Evolutionary conservation across 2,113 vertebrate species (phyloP).

Genomic region (Cyphotilapia sp.): DNA sequence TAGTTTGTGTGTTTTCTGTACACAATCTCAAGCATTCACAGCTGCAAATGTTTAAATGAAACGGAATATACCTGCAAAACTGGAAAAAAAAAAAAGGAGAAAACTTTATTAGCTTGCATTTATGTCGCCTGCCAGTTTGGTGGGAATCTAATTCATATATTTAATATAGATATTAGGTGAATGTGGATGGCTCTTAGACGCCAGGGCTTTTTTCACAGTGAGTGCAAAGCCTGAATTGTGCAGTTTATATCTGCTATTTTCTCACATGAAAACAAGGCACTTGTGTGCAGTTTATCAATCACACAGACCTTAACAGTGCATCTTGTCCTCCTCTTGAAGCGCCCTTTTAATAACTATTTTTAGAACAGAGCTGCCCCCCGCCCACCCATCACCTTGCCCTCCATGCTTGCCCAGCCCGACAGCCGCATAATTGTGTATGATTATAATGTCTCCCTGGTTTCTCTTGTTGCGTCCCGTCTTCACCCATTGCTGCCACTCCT

Average conservation of each 20-base stretch:
- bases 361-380: neutral
- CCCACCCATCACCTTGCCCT: conserved; percentile 46
- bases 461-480: conserved; percentile 41
- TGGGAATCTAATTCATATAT: neutral
- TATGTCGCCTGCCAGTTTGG: neutral
- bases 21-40: neutral
- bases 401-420: neutral
- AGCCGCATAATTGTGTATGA: conserved; percentile 59
- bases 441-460: conserved; percentile 53
- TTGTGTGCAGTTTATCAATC: neutral
- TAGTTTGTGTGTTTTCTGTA: neutral
- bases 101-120: neutral
- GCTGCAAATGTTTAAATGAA: conserved; percentile 2
- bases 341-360: conserved; percentile 11
- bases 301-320: neutral
- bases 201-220: neutral
- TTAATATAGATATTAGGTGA: neutral
- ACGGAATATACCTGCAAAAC: neutral
- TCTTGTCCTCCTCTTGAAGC: neutral
- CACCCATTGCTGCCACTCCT: conserved; percentile 31
- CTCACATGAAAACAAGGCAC: neutral
- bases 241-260: neutral
- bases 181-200: neutral
- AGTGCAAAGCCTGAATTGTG: neutral
- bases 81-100: neutral